Evolutionary conservation across 2,888 invertebrate species (phyloP), one percentile per base, ranked within the genome.

Genomic region (Parnassius mnemosyne): DNA sequence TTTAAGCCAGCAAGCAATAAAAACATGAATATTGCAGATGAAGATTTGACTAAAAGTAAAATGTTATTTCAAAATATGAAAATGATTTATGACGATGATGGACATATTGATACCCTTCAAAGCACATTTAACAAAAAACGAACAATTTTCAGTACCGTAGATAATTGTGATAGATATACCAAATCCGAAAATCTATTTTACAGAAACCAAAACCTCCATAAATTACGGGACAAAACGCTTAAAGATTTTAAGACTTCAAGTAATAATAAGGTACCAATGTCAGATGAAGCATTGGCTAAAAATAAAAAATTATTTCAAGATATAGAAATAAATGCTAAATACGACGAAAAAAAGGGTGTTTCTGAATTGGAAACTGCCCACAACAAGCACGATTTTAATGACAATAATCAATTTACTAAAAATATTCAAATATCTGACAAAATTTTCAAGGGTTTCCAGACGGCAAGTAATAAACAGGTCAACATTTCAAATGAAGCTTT

Each of bases 1-100:
- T 64, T 73, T 13, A 65, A 70, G 68, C 83, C 82, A 1, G 83
- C 80, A n/a, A 80, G 69, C 66, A 82, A 83, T 12, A 82, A 82
- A 68, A 63, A 65, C 13, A 68, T 81, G n/a, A 34, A 52, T 16
- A 69, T 83, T 52, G 77, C 79, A 10, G 73, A 81, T 67, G 69
- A 75, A 53, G 72, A 79, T 51, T 66, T 86, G 16, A 67, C 76
- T 54, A 79, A 74, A 67, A 80, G 79, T 49, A 80, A 74, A 64
- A 73, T 70, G 44, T 65, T 85, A 43, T 85, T 85, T 71, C 69
- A 76, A 78, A 69, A 74, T 57, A 64, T 67, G 51, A 60, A 61
- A 46, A 20, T 61, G 16, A 53, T 25, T 43, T 25, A 60, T 12
- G 49, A 50, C 16, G 1, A 11, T 3, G 12, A 9, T 25, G 20